These are phyloP conservation scores for Eubucco bourcierii DNA, from an alignment of 2,113 vertebrate species.

Conservation along the genomic window DNA sequence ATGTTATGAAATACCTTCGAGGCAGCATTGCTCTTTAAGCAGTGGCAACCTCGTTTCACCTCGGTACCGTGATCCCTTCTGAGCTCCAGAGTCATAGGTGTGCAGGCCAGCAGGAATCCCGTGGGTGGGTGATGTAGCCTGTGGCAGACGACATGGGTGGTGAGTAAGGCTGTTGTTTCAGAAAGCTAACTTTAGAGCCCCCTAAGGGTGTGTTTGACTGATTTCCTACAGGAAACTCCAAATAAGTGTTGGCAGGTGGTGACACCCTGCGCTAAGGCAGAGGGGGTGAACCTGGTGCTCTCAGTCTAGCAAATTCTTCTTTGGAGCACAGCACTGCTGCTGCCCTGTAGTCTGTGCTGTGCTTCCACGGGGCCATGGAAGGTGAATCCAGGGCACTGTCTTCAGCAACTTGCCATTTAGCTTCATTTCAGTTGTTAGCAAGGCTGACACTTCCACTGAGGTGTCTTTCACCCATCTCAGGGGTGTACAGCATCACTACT, in stretches of 20 bases:
- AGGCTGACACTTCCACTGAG: neutral
- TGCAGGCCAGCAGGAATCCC: neutral
- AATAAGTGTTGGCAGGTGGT: neutral
- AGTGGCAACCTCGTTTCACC: neutral
- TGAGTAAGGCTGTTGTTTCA: neutral
- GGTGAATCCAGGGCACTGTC: neutral
- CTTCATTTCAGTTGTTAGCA: neutral
- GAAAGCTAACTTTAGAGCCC: neutral
- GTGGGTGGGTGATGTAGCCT: neutral
- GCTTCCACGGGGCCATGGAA: fast-evolving
- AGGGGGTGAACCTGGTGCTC: neutral
- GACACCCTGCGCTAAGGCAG: neutral
- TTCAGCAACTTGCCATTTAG: neutral
- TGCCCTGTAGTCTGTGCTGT: fast-evolving
- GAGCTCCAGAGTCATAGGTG: neutral
- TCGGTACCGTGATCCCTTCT: neutral
- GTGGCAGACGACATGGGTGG: neutral
- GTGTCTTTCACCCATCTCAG: fast-evolving
- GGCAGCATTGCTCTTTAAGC: neutral
- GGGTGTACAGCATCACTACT: neutral
- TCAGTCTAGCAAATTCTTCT: neutral
- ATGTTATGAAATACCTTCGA: neutral
- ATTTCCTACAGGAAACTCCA: neutral
- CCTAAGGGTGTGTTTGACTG: neutral
- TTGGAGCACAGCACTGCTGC: neutral